phyloP scores from a whole-genome alignment of 2,113 vertebrate species.

The Ceyx cyanopectus region DNA sequence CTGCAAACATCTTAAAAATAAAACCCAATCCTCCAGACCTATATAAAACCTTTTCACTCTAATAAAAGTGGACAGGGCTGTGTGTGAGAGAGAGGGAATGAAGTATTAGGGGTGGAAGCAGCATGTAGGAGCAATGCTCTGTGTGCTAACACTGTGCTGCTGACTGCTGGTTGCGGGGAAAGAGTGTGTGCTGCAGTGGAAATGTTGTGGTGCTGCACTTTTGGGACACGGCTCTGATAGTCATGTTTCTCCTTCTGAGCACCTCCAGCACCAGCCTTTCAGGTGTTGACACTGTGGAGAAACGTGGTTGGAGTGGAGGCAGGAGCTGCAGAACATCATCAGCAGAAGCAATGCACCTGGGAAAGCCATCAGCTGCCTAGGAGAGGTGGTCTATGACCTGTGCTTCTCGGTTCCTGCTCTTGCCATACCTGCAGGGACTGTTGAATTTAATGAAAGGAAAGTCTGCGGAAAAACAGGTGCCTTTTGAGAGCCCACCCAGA shows the following conservation, averaged over 20 bases:
- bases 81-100: neutral
- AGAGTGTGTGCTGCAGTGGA: neutral
- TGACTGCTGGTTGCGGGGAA: neutral
- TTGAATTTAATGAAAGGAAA: neutral
- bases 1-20: conserved; percentile 22
- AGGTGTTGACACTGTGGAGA: neutral
- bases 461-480: neutral
- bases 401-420: accelerated
- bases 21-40: neutral
- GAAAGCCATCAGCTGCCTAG: neutral
- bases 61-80: conserved; percentile 1
- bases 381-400: accelerated
- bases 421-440: accelerated
- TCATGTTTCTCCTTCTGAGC: accelerated
- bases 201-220: neutral
- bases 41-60: conserved; percentile 8
- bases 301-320: neutral
- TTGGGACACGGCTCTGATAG: accelerated
- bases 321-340: neutral
- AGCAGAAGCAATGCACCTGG: accelerated
- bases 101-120: neutral
- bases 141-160: neutral
- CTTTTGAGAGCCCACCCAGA: neutral
- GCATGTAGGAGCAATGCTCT: neutral
- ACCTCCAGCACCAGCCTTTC: neutral